These are phyloP conservation scores for Catamblyrhynchus diadema DNA, from an alignment of 2,797 vertebrate genomes.

Conservation along the genomic window DNA sequence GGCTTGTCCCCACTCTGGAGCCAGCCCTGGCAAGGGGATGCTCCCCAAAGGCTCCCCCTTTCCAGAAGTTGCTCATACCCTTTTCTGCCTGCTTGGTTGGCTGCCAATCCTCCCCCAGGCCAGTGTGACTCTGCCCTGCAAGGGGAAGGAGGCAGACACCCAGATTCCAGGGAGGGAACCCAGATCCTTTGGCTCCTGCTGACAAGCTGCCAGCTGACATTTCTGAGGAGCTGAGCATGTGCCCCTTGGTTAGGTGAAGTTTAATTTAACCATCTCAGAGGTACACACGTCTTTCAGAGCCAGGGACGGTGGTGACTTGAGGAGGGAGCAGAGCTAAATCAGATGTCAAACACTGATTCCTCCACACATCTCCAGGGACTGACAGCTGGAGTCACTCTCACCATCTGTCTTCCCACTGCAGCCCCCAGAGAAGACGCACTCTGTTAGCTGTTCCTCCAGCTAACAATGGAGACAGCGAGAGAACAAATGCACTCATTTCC, in stretches of 20 bases:
- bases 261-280: neutral
- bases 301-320: neutral
- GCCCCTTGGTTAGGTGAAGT: neutral
- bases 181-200: neutral
- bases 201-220: neutral
- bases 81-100: neutral
- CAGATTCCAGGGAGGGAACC: neutral
- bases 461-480: neutral
- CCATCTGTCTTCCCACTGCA: neutral
- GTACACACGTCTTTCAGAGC: neutral
- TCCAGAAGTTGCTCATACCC: neutral
- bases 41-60: neutral
- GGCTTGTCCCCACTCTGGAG: neutral
- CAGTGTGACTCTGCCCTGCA: neutral
- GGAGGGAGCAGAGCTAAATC: constrained; percentile 14
- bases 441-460: neutral
- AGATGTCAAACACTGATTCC: constrained; percentile 24
- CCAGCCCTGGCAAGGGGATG: neutral
- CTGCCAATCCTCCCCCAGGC: neutral
- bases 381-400: constrained; percentile 11
- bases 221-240: neutral
- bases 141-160: neutral
- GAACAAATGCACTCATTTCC: constrained; percentile 16
- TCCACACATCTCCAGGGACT: neutral
- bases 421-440: neutral